Evolutionary conservation across 2,797 vertebrate species (phyloP), one percentile per base, ranked within the genome.

Genomic region (Muscicapa comitata): DNA sequence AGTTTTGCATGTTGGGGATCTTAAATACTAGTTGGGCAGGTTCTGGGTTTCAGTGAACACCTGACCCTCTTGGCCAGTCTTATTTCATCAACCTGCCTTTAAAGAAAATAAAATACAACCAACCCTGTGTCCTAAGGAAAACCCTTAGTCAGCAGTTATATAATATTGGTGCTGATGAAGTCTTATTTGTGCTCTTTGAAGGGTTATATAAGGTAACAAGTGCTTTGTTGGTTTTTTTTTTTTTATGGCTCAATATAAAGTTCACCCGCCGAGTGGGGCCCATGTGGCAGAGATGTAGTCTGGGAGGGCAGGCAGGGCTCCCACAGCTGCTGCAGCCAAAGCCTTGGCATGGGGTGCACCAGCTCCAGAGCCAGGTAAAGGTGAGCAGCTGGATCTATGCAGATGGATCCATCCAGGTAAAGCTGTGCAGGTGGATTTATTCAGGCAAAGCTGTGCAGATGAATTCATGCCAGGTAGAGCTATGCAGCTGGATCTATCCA

Each of bases 21-120:
- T 74, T 87, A 62, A 94, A 62, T 92, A 95, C 87, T 43, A 17
- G 89, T 50, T 47, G 48, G 81, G 85, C 97, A 94, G 55, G 90
- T 93, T 96, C 20, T 73, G 82, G 83, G 81, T 85, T 86, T 81
- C 92, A 90, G 53, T 4, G 5, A 42, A 38, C 66, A 51, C 73
- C 57, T 43, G 85, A 86, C 92, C 83, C 87, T 94, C 31, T 62
- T 43, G 79, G 94, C 67, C 57, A 25, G 45, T 67, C 38, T 74
- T 72, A 37, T 61, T 93, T 82, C 78, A 78, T 82, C 83, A 76
- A 78, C 45, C 37, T 55, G 40, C 70, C 85, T 96, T 96, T 72
- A 80, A 83, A 54, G 81, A 81, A 88, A 82, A 82, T 23, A 21
- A 94, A 90, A 7, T 37, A 43, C 50, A 94, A 1, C 63, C 53